Evolutionary conservation across 1,140 invertebrate genomes (phyloP), one percentile per base, ranked within the genome.

Genomic region (Nomia melanderi): DNA sequence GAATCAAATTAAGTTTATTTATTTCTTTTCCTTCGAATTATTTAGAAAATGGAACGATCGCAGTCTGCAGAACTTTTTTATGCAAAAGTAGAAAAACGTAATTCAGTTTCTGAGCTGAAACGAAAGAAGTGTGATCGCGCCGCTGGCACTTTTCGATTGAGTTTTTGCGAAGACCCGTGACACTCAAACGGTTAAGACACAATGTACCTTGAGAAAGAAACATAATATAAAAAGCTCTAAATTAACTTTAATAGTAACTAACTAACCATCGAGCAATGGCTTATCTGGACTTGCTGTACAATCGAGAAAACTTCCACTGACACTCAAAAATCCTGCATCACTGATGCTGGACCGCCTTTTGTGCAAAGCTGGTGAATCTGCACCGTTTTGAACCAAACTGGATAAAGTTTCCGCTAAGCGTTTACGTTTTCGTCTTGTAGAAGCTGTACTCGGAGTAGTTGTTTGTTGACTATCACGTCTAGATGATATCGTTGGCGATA

Each of bases 281-380:
- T 95, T 95, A 75, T 96, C 95, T 23, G 96, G 96, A 92, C 95
- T 96, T 50, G 95, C 93, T 27, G 96, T 97, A 82, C 95, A 96
- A 88, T 98, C 97, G 36, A 98, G 93, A 90, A 98, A 96, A 82
- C 96, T 97, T 59, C 96, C 96, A 79, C 96, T 97, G 23, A 96
- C 95, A 86, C 96, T 96, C n/a, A 97, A 93, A 39, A 96, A 92
- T 62, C 96, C 96, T 25, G 96, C 95, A 91, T 98, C 97, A 75
- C 96, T 95, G 27, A 97, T 94, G 4, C 96, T 97, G 0, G 96
- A 97, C 78, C 96, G 93, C 41, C 97, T 94, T 90, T 97, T 97
- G 81, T 93, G 92, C 4, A 93, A 84, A 12, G 93, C 93, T n/a
- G 94, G 94, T 29, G 93, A 94, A 79, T 93, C 93, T 8, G 92